These are phyloP conservation scores for Mythimna albipuncta DNA, from an alignment of 2,888 invertebrate species.

Conservation along the genomic window DNA sequence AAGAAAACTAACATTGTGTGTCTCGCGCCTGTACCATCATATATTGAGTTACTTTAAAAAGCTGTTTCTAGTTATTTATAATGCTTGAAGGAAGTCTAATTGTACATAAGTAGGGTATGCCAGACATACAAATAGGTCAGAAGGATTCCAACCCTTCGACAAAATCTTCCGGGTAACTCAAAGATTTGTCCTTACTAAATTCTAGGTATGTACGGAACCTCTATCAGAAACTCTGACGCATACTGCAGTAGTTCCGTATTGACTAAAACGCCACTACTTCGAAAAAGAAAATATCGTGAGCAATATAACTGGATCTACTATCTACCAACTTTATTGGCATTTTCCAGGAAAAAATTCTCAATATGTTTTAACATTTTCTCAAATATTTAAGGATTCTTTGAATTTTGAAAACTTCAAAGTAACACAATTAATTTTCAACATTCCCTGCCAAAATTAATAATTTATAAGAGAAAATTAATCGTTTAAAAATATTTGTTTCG, in stretches of 20 bases:
- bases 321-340: conserved; percentile 41
- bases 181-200: neutral
- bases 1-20: too few relatives aligned
- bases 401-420: conserved; percentile 7
- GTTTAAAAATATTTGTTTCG: neutral
- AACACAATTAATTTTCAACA: neutral
- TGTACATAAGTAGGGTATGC: neutral
- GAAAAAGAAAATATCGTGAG: conserved; percentile 34
- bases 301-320: conserved; percentile 29
- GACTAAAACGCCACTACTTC: conserved; percentile 36
- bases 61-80: neutral
- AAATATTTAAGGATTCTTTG: conserved; percentile 23
- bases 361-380: conserved; percentile 29
- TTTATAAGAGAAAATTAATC: neutral
- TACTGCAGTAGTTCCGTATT: conserved; percentile 16
- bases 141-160: too few relatives aligned
- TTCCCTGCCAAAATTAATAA: too few relatives aligned
- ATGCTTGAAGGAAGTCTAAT: neutral
- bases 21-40: too few relatives aligned
- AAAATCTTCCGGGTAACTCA: neutral
- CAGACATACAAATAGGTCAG: too few relatives aligned
- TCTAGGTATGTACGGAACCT: neutral
- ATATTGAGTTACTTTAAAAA: neutral
- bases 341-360: conserved; percentile 29
- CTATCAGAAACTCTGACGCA: conserved; percentile 19